Evolutionary conservation across 53 echinoderm and acorn worm genomes (phyloP).

Genomic region (Glandiceps talaboti): DNA sequence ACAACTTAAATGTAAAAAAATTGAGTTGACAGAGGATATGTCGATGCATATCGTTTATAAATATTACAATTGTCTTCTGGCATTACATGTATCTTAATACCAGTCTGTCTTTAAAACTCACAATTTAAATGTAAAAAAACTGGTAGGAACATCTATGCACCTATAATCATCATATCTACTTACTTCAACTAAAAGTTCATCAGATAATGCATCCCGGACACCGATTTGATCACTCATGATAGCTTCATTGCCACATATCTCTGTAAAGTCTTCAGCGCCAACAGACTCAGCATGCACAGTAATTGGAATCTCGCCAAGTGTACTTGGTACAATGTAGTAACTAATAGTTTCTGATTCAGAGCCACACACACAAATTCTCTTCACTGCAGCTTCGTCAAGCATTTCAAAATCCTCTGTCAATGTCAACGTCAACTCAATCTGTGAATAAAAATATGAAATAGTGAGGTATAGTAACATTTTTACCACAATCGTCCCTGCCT

Average conservation of each 20-base stretch:
- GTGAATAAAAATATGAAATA: no score
- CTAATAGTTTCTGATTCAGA: conserved; percentile 19
- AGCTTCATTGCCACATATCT: conserved; percentile 53
- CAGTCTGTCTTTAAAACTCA: no score
- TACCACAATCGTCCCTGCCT: no score
- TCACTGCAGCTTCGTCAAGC: conserved; percentile 17
- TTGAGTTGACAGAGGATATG: no score
- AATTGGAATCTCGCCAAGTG: conserved; percentile 30
- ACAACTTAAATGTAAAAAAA: not conserved
- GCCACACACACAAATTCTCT: conserved; percentile 58
- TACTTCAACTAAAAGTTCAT: conserved; percentile 88
- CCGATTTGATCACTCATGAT: conserved; percentile 18
- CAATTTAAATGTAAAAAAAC: not conserved
- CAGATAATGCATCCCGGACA: conserved; percentile 57
- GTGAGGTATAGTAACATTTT: no score
- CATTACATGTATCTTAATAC: no score
- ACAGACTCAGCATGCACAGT: conserved; percentile 58
- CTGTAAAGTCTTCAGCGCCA: conserved; percentile 19
- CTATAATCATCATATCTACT: no score
- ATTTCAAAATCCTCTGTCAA: conserved; percentile 45
- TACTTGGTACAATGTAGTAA: conserved; percentile 36
- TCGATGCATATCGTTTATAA: no score
- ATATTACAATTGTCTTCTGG: no score
- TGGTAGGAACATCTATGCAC: no score
- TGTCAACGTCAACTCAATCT: conserved; percentile 65